Base-by-base conservation (phyloP, 2,797 vertebrate species). In the Diplodus puntazzo region DNA sequence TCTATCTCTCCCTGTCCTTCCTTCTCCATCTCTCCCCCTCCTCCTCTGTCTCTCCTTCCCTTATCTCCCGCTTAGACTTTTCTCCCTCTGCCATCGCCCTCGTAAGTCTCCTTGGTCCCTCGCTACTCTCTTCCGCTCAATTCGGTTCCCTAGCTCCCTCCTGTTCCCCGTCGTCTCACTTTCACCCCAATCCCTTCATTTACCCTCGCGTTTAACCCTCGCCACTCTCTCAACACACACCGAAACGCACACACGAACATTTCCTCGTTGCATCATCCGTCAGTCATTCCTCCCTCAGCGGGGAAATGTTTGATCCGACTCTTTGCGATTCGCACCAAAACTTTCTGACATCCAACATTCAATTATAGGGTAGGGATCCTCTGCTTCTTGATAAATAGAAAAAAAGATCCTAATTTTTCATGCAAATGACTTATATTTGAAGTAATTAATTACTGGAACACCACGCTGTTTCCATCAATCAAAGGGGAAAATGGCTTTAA, bases 361-460 rank as follows among this genome's bases (percentile, higher is more conserved):
- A 69, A 1, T 54, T 58, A 83, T 39, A 11, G 30, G 0, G 9
- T 55, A 43, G 49, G 59, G 64, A 57, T 77, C 57, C 61, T 60
- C 14, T 25, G 49, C 16, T 58, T 76, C 42, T 54, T 67, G 39
- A 73, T 72, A 64, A 67, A 80, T 74, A 68, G 59, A 69, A 74
- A 60, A 46, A 57, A 77, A 79, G 27, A 77, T 71, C 45, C 48
- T 69, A 13, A 73, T 68, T 83, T 23, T 72, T 55, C 39, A 81
- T 87, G 75, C 73, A 85, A 87, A 90, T 88, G 30, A 77, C 71
- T 79, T 17, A 1, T 46, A 39, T 55, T 81, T 48, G 72, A 42
- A 58, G 79, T 70, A 67, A 83, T 84, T 81, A 83, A 79, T 82
- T 30, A 76, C 67, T 8, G 39, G 69, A 43, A 63, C 9, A 13